Conservation (phyloP, 1,140 invertebrate genomes). For the Ips nitidus region DNA sequence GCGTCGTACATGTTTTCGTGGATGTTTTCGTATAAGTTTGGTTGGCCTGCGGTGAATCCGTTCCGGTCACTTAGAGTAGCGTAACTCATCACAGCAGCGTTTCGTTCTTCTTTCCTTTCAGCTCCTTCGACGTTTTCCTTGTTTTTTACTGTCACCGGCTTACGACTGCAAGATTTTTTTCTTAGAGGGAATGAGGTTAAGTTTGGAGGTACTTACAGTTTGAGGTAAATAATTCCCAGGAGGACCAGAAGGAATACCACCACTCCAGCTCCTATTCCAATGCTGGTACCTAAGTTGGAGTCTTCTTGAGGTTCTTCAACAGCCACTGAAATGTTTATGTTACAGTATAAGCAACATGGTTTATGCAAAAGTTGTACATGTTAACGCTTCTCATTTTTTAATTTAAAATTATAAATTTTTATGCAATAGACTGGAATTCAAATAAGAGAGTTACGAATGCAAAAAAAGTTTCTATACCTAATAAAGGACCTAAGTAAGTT, state of each 20-base stretch:
- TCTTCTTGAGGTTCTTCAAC: conserved; percentile 68
- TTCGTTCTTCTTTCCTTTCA: conserved; percentile 80
- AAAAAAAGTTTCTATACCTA: conserved; percentile 5
- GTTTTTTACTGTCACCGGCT: conserved; percentile 82
- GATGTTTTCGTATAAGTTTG: conserved; percentile 73
- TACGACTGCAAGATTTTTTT: conserved; percentile 59
- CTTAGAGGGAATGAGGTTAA: conserved; percentile 11
- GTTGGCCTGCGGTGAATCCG: conserved; percentile 49
- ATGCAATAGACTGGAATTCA: background rate
- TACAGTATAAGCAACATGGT: background rate
- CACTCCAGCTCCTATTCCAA: conserved; percentile 77
- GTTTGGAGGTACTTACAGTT: conserved; percentile 63
- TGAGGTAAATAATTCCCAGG: conserved; percentile 72
- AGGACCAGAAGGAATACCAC: conserved; percentile 75
- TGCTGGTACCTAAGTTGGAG: conserved; percentile 70
- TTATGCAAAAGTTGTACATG: no score
- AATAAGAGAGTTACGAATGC: no score
- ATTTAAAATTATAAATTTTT: background rate
- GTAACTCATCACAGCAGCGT: conserved; percentile 83
- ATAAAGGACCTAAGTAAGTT: background rate
- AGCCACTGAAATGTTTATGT: conserved; percentile 52
- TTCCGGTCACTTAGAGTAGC: conserved; percentile 73
- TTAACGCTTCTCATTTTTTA: no score
- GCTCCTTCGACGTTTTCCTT: conserved; percentile 84
- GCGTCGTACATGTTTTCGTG: conserved; percentile 70